A percentile compares a stretch with the other conserved stretches of the same genome.
phyloP scores from a whole-genome alignment of 2,888 invertebrate genomes.

The Margaritifera margaritifera region DNA sequence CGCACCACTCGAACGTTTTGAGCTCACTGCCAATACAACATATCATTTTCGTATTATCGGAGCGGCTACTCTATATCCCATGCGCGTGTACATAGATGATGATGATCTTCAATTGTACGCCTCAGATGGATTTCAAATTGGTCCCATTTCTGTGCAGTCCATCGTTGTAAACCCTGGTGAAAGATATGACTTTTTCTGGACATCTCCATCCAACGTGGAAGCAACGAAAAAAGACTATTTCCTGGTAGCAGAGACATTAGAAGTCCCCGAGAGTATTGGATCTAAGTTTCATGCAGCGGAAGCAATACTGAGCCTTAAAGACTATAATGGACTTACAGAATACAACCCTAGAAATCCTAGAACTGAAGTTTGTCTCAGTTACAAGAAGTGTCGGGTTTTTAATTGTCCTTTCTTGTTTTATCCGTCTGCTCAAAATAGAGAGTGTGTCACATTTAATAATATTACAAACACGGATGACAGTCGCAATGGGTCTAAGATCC shows the following conservation, averaged over 20 bases:
- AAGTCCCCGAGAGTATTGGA: slow-evolving; percentile 20
- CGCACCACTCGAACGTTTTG: slow-evolving; percentile 37
- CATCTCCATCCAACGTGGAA: slow-evolving; percentile 2
- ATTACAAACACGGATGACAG: slow-evolving; percentile 19
- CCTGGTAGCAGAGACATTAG: slow-evolving; percentile 45
- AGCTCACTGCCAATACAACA: slow-evolving; percentile 14
- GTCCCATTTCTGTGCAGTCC: slow-evolving; percentile 31
- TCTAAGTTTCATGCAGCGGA: slow-evolving; percentile 30
- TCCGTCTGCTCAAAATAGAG: slow-evolving; percentile 5
- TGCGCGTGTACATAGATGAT: no score
- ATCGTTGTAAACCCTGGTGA: slow-evolving; percentile 49
- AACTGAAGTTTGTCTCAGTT: slow-evolving; percentile 12
- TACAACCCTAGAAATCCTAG: slow-evolving; percentile 15
- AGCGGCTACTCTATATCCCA: no score
- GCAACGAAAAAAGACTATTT: slow-evolving; percentile 32
- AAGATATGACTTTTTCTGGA: slow-evolving; percentile 43
- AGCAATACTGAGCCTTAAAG: slow-evolving; percentile 31
- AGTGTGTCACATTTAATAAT: slow-evolving; percentile 28
- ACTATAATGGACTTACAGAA: slow-evolving; percentile 7
- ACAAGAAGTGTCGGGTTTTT: slow-evolving; percentile 29
- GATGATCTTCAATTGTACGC: slow-evolving; percentile 42
- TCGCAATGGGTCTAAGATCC: slow-evolving; percentile 6
- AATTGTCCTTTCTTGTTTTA: slow-evolving; percentile 43
- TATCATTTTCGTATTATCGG: slow-evolving; percentile 14
- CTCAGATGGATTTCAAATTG: slow-evolving; percentile 40